Evolutionary conservation across 2,797 vertebrate genomes (phyloP), one percentile per base, ranked within the genome.

Genomic region (Sorex maritimensis): DNA sequence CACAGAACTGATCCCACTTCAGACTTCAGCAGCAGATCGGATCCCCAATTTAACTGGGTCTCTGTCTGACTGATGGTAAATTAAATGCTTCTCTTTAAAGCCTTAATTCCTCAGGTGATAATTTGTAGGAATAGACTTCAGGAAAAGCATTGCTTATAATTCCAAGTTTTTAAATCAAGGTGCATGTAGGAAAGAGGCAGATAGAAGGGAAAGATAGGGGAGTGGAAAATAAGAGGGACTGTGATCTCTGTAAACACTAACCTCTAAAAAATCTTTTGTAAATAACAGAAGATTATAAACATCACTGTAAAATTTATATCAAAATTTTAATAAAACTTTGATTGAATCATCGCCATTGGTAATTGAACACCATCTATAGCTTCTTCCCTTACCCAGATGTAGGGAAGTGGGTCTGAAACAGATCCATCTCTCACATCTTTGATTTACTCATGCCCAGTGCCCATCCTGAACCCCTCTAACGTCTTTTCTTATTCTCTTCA

Each of bases 91-190:
- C 55, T 58, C 14, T 58, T 58, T 58, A 58, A 58, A 58, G 5
- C 19, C 55, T 21, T 6, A 17, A 58, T 58, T 58, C 55, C 67
- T 69, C 28, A 30, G 12, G 26, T 77, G 34, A 17, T 58, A 75
- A 89, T 34, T 67, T 17, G n/a, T 5, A 75, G 44, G 14, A 67
- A 58, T 4, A 55, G 13, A 26, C 81, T 21, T 68, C 24, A 69
- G n/a, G 19, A 78, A 77, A 88, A 41, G 23, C 6, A 81, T 24
- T n/a, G 68, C n/a, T 82, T 82, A 49, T 13, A n/a, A 83, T 44
- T 83, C 55, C 9, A 83, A 49, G 58, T 91, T 91, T 78, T 61
- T 46, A 69, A 61, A 58, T 61, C 69, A 90, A n/a, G 11, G 46
- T 65, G 34, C n/a, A 65, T 68, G 21, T 78, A 46, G 44, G 24